Percentiles rank a stretch among this genome's conserved stretches.
These are phyloP conservation scores for Ichneumoninae sp. DNA, from an alignment of 2,888 invertebrate genomes.

Conservation along the genomic window DNA sequence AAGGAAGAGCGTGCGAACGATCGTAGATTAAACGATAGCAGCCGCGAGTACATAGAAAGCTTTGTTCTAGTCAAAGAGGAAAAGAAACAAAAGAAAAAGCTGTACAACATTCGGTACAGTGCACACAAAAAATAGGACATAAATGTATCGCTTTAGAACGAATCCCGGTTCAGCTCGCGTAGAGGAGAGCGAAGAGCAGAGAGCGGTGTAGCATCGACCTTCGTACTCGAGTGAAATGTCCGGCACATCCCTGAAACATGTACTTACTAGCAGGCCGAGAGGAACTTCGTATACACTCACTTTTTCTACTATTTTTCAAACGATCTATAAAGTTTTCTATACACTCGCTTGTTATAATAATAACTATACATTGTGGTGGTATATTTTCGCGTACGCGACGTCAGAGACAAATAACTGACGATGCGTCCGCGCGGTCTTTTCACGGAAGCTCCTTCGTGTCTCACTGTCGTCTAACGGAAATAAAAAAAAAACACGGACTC, in stretches of 20 bases:
- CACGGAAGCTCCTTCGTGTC: neutral
- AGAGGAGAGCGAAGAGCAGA: slow-evolving; percentile 10
- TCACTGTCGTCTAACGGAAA: slow-evolving; percentile 1
- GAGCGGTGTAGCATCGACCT: slow-evolving; percentile 30
- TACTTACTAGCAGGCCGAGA: slow-evolving; percentile 11
- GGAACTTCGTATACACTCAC: slow-evolving; percentile 51
- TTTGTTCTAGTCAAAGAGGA: slow-evolving; percentile 6
- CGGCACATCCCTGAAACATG: slow-evolving; percentile 11
- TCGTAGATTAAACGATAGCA: slow-evolving; percentile 26
- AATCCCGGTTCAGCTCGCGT: slow-evolving; percentile 32
- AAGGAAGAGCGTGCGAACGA: slow-evolving; percentile 16
- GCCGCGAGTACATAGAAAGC: slow-evolving; percentile 5
- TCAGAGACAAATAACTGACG: neutral
- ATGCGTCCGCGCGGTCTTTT: neutral
- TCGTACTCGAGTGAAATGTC: slow-evolving; percentile 38
- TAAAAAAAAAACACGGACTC: neutral
- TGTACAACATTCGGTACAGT: slow-evolving; percentile 24
- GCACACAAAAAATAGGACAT: slow-evolving; percentile 8
- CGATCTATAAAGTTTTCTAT: slow-evolving; percentile 45
- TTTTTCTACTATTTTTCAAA: slow-evolving; percentile 67
- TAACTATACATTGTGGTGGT: neutral
- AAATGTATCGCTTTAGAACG: slow-evolving; percentile 13
- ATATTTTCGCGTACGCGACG: neutral
- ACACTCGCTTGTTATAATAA: slow-evolving; percentile 48
- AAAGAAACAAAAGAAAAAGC: neutral